Conservation (phyloP, 2,888 invertebrate species). For the Plutella xylostella region DNA sequence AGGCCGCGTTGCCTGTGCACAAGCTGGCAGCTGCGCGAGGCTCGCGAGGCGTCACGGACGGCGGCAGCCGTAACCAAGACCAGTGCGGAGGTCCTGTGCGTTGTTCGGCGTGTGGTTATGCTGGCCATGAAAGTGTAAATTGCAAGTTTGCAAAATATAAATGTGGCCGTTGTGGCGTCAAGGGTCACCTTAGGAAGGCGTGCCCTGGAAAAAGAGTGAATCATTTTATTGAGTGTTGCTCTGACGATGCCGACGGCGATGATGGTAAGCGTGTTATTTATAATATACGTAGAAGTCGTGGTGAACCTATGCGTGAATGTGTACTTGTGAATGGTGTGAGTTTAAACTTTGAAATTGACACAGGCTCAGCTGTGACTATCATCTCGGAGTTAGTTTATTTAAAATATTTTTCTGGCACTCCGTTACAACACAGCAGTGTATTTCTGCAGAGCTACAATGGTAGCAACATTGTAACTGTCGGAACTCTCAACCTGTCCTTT, state of each 20-base stretch:
- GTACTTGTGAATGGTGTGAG: too few species aligned
- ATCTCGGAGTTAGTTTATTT: too few species aligned
- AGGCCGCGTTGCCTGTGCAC: not conserved
- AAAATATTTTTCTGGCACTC: too few species aligned
- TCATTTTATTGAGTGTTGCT: not conserved
- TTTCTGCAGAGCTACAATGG: too few species aligned
- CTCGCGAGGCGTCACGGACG: not conserved
- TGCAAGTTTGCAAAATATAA: not conserved
- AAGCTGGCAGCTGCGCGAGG: not conserved
- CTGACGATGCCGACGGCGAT: not conserved
- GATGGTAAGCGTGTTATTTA: not conserved
- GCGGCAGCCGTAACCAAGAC: not conserved
- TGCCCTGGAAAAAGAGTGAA: not conserved
- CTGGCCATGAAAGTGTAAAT: not conserved
- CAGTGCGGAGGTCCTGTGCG: not conserved
- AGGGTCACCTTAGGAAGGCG: not conserved
- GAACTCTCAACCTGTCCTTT: too few species aligned
- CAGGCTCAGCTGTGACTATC: too few species aligned
- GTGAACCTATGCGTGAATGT: not conserved
- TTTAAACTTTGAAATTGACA: too few species aligned
- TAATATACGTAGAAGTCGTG: not conserved
- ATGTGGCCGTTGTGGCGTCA: not conserved
- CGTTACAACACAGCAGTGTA: too few species aligned
- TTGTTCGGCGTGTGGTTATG: not conserved
- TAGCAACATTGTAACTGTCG: too few species aligned